Base-by-base conservation (phyloP, 2,888 invertebrate genomes). In the Epinotia bilunana region DNA sequence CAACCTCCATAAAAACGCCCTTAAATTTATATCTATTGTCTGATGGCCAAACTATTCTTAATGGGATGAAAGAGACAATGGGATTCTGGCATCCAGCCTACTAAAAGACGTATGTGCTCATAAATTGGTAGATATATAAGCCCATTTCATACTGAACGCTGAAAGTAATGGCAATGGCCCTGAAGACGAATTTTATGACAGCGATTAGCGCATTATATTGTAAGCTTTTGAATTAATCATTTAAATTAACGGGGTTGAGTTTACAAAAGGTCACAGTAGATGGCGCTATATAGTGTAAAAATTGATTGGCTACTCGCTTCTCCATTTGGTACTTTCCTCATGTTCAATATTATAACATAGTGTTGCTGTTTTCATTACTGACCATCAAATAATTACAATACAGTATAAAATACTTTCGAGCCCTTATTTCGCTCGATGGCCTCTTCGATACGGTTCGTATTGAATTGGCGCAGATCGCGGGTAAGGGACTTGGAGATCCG, bases 141-240 rank as follows among this genome's bases (percentile, higher is more conserved):
- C 3, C 39, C 13, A 55, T 55, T 55, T 39, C 3, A 12, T 12
- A 1, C n/a, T 9, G 39, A 20, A 11, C 1, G 11, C 7, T 33
- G 4, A 18, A 53, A 53, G 5, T n/a, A 65, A 53, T 20, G 43
- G 28, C 23, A 33, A 33, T 55, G 7, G 20, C 39, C 1, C n/a
- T 23, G 23, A 67, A 67, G 55, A 65, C 65, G 18, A 49, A 67
- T 57, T 57, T 57, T 67, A 67, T 67, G 33, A 67, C 67, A 18
- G 3, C 55, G 20, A 67, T 67, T 67, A 67, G 6, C 23, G 57
- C 20, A 57, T 57, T 57, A 57, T 53, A n/a, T 64, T 49, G 49
- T 7, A 28, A 49, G 46, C 23, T 64, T 23, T 46, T 49, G 9
- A 64, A 64, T 13, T 64, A 23, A 23, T 64, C 23, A 28, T 16